Evolutionary conservation across 37 sponge, comb jelly and placozoan genomes (phyloP), one percentile per base, ranked within the genome.

Genomic region (Tethya wilhelma): DNA sequence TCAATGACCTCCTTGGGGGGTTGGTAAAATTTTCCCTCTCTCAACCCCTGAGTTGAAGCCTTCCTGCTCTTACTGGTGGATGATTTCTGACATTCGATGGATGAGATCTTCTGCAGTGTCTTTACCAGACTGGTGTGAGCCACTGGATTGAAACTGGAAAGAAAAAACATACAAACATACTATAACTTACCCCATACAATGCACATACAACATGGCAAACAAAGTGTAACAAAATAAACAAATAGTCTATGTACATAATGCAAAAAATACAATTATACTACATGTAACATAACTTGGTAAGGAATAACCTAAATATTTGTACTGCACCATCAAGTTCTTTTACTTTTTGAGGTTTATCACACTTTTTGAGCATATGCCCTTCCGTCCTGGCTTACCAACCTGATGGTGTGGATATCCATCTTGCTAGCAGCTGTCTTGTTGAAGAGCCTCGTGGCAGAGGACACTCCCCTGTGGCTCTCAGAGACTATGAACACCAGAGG

Each of bases 61-160:
- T 40, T 75, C 14, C 14, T 39, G 31, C 42, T 31, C 8, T 14
- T 57, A 2, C 64, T 72, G 0, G 45, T 33, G 32, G 65, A 38
- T 4, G 60, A 66, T 4, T 6, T 34, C 55, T 43, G 40, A 33
- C 77, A 80, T 64, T 95, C 93, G 12, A 59, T 17, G 17, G 59
- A 22, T 43, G 72, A 80, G 12, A 95, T 81, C 44, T 43, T 84
- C 40, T 75, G 81, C 58, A 92, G 45, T 32, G 84, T 55, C 71
- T 92, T 95, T 44, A 89, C 71, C 57, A 95, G 46, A 36, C 55
- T 82, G 17, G 96, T 91, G 73, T 77, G 89, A 38, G 96, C 90
- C 23, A 93, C 63, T 11, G 89, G 93, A 44, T 88, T 88, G 63
- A 88, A 93, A 39, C 86, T 84, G 70, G 29, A 40, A 43, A 37